These are phyloP conservation scores for Drosophila melanica DNA, from an alignment of 1,140 invertebrate species.

Conservation along the genomic window DNA sequence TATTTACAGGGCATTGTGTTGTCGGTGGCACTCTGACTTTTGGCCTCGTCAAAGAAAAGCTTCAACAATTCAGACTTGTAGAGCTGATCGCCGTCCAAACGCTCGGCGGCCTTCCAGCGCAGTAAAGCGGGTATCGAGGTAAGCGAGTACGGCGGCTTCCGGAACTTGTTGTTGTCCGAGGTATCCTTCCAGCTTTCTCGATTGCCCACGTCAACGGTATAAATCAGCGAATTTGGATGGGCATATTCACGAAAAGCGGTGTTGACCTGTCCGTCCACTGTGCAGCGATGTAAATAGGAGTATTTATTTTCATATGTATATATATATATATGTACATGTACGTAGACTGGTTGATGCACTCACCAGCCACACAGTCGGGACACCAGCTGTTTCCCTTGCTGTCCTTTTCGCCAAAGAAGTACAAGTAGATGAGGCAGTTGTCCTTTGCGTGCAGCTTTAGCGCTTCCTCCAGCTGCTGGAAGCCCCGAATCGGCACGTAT, in stretches of 20 bases:
- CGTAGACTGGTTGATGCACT: constrained; percentile 1
- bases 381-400: constrained; percentile 61
- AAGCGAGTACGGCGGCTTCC: constrained; percentile 31
- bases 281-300: background rate
- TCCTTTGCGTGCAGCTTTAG: constrained; percentile 28
- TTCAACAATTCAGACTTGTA: constrained; percentile 40
- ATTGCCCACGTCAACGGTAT: constrained; percentile 64
- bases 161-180: constrained; percentile 41
- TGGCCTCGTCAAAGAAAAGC: constrained; percentile 61
- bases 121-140: constrained; percentile 45
- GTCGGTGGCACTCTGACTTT: constrained; percentile 11
- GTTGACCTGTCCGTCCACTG: constrained; percentile 53
- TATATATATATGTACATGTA: background rate
- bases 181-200: constrained; percentile 49
- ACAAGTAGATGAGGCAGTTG: constrained; percentile 52
- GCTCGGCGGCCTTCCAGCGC: constrained; percentile 61
- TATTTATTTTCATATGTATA: background rate
- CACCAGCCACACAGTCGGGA: constrained; percentile 65
- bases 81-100: constrained; percentile 57
- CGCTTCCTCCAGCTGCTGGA: constrained; percentile 49
- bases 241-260: constrained; percentile 50
- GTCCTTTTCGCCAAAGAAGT: constrained; percentile 69
- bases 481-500: constrained; percentile 50
- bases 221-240: constrained; percentile 37
- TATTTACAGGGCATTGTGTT: constrained; percentile 28